A percentile compares a stretch with the other conserved stretches of the same genome.
Conservation (phyloP, 2,797 vertebrate genomes). For the Tachyglossus aculeatus region DNA sequence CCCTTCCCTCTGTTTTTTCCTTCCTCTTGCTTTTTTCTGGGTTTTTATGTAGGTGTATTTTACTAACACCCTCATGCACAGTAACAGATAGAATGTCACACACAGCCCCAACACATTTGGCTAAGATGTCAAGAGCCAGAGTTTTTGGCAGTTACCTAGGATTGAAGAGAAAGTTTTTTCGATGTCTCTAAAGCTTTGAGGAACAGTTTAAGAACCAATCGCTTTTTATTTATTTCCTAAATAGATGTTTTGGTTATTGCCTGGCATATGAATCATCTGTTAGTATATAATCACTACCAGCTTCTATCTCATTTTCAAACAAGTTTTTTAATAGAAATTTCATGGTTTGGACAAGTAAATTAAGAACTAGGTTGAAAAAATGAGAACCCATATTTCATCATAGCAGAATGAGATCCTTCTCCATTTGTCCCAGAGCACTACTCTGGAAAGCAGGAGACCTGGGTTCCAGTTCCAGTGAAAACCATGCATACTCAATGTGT, state of each 20-base stretch:
- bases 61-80: background rate
- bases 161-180: background rate
- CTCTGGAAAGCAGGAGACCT: too few species aligned
- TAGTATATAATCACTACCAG: too few species aligned
- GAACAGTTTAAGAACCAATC: background rate
- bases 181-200: background rate
- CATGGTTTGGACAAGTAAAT: too few species aligned
- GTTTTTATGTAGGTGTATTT: background rate
- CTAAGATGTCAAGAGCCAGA: background rate
- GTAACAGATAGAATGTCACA: background rate
- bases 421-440: too few species aligned
- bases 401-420: too few species aligned
- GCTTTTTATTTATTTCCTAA: background rate
- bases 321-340: too few species aligned
- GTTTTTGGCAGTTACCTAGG: background rate
- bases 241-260: background rate
- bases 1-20: background rate
- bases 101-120: background rate
- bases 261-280: too few species aligned
- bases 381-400: too few species aligned
- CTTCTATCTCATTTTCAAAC: too few species aligned
- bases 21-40: background rate
- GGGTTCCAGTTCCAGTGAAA: too few species aligned
- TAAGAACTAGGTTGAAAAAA: too few species aligned
- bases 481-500: too few species aligned